phyloP scores from a whole-genome alignment of 2,113 vertebrate species.

The human (Homo sapiens) region GRCh38 chr9:18949001-18949500 shows the following conservation, averaged over 20 bases:
- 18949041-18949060: neutral
- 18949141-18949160: neutral
- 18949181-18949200: neutral
- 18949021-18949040: neutral
- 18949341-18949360: too few species aligned
- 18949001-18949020: neutral
- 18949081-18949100: neutral
- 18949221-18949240: neutral
- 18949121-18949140: neutral
- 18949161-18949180: neutral
- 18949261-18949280: too few species aligned
- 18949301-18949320: too few species aligned
- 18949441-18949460: too few species aligned
- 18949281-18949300: too few species aligned
- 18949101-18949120: neutral
- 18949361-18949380: too few species aligned
- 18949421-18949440: too few species aligned
- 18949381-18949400: too few species aligned
- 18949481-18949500: neutral
- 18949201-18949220: neutral
- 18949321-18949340: too few species aligned
- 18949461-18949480: neutral
- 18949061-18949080: neutral
- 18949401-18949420: too few species aligned
- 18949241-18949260: neutral